These are phyloP conservation scores for Aurelia coerulea DNA, from an alignment of 30 jellyfish, hydroid and myxozoan genomes.

Conservation along the genomic window DNA sequence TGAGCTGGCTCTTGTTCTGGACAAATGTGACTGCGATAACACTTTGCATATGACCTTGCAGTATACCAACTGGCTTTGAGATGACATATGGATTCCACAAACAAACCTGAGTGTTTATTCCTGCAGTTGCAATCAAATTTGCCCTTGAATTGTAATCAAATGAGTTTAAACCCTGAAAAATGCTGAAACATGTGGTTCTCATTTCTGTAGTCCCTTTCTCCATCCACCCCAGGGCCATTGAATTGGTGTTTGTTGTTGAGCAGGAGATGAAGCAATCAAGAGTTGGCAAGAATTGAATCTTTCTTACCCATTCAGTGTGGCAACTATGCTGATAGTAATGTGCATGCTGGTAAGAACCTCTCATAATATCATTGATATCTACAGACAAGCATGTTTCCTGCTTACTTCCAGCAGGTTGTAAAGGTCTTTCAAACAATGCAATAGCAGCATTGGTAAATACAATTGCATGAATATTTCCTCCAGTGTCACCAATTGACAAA, in stretches of 20 bases:
- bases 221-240: constrained; percentile 88
- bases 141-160: constrained; percentile 86
- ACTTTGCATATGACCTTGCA: constrained; percentile 95
- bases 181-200: constrained; percentile 72
- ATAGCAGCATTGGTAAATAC: constrained; percentile 65
- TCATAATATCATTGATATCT: constrained; percentile 53
- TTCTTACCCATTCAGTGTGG: constrained; percentile 93
- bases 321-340: constrained; percentile 57
- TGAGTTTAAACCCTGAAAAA: constrained; percentile 87
- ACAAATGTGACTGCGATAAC: constrained; percentile 81
- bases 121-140: constrained; percentile 96
- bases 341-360: constrained; percentile 63
- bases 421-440: constrained; percentile 86
- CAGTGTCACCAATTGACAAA: constrained; percentile 87
- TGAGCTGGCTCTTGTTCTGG: constrained; percentile 68
- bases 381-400: constrained; percentile 64
- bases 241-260: constrained; percentile 78
- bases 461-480: constrained; percentile 80
- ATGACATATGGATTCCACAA: constrained; percentile 97
- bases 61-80: constrained; percentile 90
- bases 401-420: constrained; percentile 75
- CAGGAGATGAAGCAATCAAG: constrained; percentile 88
- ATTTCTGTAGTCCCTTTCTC: constrained; percentile 76
- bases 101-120: constrained; percentile 87
- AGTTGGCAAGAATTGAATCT: constrained; percentile 63